phyloP scores from a whole-genome alignment of 35 echinoderm and acorn worm genomes.

The Lytechinus pictus region DNA sequence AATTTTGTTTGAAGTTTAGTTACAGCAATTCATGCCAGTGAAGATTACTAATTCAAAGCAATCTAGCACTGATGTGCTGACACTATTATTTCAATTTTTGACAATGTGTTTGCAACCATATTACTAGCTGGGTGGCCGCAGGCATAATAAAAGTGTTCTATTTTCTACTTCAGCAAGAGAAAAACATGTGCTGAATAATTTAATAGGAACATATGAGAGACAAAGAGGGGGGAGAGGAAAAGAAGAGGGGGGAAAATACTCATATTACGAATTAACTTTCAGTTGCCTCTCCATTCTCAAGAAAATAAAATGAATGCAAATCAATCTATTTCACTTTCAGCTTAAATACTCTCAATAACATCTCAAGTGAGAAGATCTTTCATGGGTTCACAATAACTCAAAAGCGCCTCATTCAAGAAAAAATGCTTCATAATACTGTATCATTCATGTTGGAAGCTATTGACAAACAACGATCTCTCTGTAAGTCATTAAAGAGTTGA shows the following conservation, averaged over 20 bases:
- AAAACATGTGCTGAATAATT: background rate
- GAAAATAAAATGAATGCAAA: background rate
- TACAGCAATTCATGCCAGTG: no score
- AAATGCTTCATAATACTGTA: background rate
- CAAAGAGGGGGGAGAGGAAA: background rate
- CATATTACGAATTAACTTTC: no score
- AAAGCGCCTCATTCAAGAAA: background rate
- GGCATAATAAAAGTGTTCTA: background rate
- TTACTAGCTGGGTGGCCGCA: no score
- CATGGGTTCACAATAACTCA: background rate
- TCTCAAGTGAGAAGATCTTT: background rate
- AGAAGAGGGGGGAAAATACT: no score
- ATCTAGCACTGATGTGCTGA: no score
- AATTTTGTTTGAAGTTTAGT: no score
- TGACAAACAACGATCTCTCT: background rate
- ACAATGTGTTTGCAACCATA: no score
- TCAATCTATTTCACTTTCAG: conserved; percentile 7
- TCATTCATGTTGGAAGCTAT: background rate
- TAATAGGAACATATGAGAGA: background rate
- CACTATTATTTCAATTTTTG: no score
- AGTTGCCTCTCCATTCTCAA: background rate
- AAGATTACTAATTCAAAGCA: no score
- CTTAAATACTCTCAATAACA: background rate
- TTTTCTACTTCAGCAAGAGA: background rate
- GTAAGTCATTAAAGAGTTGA: background rate